Conservation (phyloP, 1,140 invertebrate species). For the Lepidurus arcticus region DNA sequence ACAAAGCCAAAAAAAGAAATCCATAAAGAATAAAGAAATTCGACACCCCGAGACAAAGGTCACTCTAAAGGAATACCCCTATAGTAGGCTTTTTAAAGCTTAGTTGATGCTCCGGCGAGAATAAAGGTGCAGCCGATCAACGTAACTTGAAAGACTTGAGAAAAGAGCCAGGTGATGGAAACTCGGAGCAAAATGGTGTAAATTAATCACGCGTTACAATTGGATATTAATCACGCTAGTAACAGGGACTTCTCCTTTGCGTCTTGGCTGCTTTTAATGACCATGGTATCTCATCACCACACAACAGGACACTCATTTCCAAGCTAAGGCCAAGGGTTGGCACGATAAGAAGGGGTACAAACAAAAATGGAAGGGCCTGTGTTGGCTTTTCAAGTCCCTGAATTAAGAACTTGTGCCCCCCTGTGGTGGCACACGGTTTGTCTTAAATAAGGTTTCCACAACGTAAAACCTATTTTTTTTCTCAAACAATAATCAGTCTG, state of each 20-base stretch:
- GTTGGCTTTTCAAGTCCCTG: not conserved
- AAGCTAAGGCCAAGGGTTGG: not conserved
- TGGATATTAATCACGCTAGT: conserved; percentile 10
- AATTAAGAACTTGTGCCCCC: conserved; percentile 9
- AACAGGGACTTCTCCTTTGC: not conserved
- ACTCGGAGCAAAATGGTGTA: not conserved
- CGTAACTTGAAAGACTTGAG: not conserved
- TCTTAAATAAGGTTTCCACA: not conserved
- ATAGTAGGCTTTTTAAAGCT: too few species aligned
- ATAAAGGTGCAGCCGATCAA: not conserved
- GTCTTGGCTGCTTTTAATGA: not conserved
- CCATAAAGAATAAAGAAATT: too few species aligned
- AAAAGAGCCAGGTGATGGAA: not conserved
- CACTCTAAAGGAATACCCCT: too few species aligned
- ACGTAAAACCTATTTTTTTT: not conserved
- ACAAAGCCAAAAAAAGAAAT: too few species aligned
- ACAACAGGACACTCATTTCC: conserved; percentile 19
- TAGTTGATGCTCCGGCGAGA: too few species aligned
- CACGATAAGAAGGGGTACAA: not conserved
- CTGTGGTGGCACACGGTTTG: not conserved
- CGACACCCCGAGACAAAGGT: too few species aligned
- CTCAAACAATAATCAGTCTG: not conserved
- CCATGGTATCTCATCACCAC: not conserved
- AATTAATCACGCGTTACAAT: conserved; percentile 6
- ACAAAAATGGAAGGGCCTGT: not conserved